A percentile compares a stretch with the other conserved stretches of the same genome.
Evolutionary conservation across 2,888 invertebrate genomes (phyloP).

Genomic region (Sympetrum striolatum): DNA sequence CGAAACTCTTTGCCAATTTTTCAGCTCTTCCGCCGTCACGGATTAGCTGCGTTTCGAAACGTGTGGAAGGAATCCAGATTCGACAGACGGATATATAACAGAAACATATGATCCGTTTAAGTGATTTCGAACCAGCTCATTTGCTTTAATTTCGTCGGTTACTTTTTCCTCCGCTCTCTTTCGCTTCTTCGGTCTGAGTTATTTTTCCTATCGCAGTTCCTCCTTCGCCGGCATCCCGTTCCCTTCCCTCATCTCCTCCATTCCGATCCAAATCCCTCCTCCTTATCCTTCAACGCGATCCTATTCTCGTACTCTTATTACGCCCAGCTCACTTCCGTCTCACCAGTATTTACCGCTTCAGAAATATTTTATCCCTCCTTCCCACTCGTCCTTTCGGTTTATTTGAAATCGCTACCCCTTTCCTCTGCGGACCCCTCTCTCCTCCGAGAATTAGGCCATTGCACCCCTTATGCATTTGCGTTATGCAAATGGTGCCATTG

Average conservation of each 20-base stretch:
- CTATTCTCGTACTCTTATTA: slow-evolving; percentile 23
- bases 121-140: too few species aligned
- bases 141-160: too few species aligned
- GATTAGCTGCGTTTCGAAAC: too few species aligned
- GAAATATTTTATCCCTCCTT: slow-evolving; percentile 26
- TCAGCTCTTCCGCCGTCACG: too few species aligned
- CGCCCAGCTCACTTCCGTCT: slow-evolving; percentile 22
- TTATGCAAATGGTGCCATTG: neutral
- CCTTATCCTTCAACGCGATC: neutral
- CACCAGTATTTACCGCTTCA: slow-evolving; percentile 8
- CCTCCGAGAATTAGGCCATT: neutral
- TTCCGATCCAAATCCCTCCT: neutral
- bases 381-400: neutral
- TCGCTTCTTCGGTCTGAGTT: neutral
- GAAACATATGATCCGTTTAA: too few species aligned
- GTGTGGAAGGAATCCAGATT: too few species aligned
- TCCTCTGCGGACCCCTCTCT: neutral
- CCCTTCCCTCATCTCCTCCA: neutral
- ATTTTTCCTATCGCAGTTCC: neutral
- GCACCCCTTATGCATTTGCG: neutral
- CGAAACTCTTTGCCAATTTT: too few species aligned
- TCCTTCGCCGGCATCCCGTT: neutral
- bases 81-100: too few species aligned
- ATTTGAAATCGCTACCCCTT: neutral
- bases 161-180: neutral